Evolutionary conservation across 2,888 invertebrate genomes (phyloP).

Genomic region (Cyclophora punctaria): DNA sequence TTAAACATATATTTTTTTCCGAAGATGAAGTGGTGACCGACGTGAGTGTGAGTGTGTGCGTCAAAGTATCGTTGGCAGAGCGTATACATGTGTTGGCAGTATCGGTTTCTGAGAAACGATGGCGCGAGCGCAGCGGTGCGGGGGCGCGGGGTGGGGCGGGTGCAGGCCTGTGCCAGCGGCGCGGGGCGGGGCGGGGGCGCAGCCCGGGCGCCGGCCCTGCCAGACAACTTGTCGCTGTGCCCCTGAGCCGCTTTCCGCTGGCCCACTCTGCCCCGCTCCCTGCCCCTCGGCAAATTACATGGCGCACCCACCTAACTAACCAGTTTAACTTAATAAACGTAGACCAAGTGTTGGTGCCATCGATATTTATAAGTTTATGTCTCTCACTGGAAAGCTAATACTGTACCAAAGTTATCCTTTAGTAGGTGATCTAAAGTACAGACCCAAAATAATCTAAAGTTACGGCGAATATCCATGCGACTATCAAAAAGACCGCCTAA

Average conservation of each 20-base stretch:
- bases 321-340: slow-evolving; percentile 33
- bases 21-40: slow-evolving; percentile 27
- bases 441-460: no score
- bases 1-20: slow-evolving; percentile 14
- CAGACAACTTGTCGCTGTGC: slow-evolving; percentile 72
- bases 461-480: no score
- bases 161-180: slow-evolving; percentile 21
- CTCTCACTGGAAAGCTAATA: no score
- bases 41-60: slow-evolving; percentile 31
- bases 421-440: no score
- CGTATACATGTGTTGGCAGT: slow-evolving; percentile 34
- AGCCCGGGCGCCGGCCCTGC: slow-evolving; percentile 40
- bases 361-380: slow-evolving; percentile 9
- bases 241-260: slow-evolving; percentile 31
- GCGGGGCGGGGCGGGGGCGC: slow-evolving; percentile 24
- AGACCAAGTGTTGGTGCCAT: slow-evolving; percentile 21
- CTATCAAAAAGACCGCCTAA: no score
- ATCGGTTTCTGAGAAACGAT: slow-evolving; percentile 62
- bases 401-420: no score
- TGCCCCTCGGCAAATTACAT: slow-evolving; percentile 39
- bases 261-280: slow-evolving; percentile 25
- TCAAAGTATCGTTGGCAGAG: slow-evolving; percentile 27
- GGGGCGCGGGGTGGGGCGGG: slow-evolving; percentile 21
- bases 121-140: slow-evolving; percentile 43
- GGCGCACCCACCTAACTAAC: slow-evolving; percentile 48